Evolutionary conservation across 2,888 invertebrate genomes (phyloP).

Genomic region (Autographa pulchrina): DNA sequence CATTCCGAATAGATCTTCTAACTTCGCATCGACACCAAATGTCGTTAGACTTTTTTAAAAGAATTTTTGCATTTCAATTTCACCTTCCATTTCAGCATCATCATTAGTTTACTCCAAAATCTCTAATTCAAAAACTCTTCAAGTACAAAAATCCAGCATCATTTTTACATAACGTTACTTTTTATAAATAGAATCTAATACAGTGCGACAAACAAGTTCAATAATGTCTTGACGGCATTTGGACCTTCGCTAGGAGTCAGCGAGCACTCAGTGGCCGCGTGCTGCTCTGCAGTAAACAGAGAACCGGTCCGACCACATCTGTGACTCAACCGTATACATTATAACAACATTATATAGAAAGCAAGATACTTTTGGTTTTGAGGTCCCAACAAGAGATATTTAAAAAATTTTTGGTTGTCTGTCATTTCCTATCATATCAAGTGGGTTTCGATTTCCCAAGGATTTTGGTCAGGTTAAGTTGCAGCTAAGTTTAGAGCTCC

Average conservation of each 20-base stretch:
- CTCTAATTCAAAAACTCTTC: not conserved
- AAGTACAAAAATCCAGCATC: not conserved
- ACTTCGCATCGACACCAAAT: too few species aligned
- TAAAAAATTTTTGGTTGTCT: too few species aligned
- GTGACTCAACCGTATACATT: slow-evolving; percentile 42
- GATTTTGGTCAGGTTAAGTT: too few species aligned
- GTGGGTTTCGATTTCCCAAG: too few species aligned
- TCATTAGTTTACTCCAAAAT: not conserved
- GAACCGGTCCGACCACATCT: slow-evolving; percentile 55
- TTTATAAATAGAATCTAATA: not conserved
- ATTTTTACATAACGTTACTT: slow-evolving; percentile 10
- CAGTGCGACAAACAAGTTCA: slow-evolving; percentile 31
- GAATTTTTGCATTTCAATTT: too few species aligned
- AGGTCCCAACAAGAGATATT: not conserved
- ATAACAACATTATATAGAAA: slow-evolving; percentile 43
- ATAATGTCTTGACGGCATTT: slow-evolving; percentile 29
- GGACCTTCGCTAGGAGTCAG: slow-evolving; percentile 39
- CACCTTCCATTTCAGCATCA: too few species aligned
- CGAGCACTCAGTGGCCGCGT: slow-evolving; percentile 59
- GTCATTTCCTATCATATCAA: too few species aligned
- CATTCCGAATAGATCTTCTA: not conserved
- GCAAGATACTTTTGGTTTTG: slow-evolving; percentile 28
- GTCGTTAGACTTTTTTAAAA: too few species aligned
- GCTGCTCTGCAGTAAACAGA: slow-evolving; percentile 52
- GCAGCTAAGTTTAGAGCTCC: too few species aligned